Evolutionary conservation across 2,888 invertebrate species (phyloP), one percentile per base, ranked within the genome.

Genomic region (Drosophila testacea): DNA sequence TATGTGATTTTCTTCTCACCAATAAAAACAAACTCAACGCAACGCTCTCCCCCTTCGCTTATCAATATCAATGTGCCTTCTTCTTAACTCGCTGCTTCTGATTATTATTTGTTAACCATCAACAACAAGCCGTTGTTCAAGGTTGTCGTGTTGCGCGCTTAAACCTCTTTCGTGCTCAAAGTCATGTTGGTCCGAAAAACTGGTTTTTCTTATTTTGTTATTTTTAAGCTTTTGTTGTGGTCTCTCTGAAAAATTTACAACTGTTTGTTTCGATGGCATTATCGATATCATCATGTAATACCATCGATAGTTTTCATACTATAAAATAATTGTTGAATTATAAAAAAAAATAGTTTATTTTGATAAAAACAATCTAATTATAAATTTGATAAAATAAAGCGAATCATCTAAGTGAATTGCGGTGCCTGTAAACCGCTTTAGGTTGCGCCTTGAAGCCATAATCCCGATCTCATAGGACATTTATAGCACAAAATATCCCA

Each of bases 1-100:
- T 52, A 71, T 56, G 70, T 56, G 54, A 34, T 70, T 67, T 67
- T 69, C 86, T 82, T 69, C 86, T 82, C 59, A 83, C 87, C 73
- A 76, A 54, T 30, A 39, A 69, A 75, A 42, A 39, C 60, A 59
- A 34, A 54, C 16, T 44, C 44, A 32, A 54, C 16, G 55, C 44
- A 32, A 62, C 28, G 46, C 57, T 73, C 65, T 69, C 55, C 51
- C 34, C 52, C 60, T 39, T 44, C 50, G 46, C 77, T 77, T 75
- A 77, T 75, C 72, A 67, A 39, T 60, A 77, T 75, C 72, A 67
- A 39, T 60, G 39, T 39, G 7, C 30, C 48, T 47, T 13, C 16
- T 48, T 48, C 6, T 1, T 41, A 22, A 4, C 10, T 22, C 16
- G 16, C 9, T 32, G 30, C n/a, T 54, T 36, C 11, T 54, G 34